Conservation (phyloP, 2,113 vertebrate species). For the Sinocyclocheilus rhinocerous region DNA sequence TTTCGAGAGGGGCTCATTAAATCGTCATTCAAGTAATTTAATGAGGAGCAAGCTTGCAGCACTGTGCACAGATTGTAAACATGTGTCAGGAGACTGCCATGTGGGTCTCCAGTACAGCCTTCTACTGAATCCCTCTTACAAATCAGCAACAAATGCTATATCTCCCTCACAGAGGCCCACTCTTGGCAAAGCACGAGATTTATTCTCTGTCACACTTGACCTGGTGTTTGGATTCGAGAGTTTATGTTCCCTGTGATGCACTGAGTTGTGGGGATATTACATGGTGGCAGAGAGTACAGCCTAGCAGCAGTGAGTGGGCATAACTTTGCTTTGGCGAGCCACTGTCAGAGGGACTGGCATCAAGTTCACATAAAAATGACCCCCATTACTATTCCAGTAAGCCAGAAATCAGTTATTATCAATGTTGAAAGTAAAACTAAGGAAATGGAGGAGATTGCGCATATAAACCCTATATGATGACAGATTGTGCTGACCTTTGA, state of each 20-base stretch:
- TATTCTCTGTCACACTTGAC: slow-evolving; percentile 24
- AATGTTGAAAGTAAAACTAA: slow-evolving; percentile 23
- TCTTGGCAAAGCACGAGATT: slow-evolving; percentile 1
- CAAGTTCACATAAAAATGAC: slow-evolving; percentile 25
- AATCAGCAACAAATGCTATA: slow-evolving; percentile 65
- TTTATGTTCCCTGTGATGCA: slow-evolving; percentile 46
- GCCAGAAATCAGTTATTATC: slow-evolving; percentile 21
- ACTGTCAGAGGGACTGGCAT: slow-evolving; percentile 39
- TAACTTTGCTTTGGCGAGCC: background rate
- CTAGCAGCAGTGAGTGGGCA: slow-evolving; percentile 18
- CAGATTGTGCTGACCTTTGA: slow-evolving; percentile 47
- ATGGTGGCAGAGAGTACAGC: slow-evolving; percentile 20
- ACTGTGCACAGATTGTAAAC: slow-evolving; percentile 75
- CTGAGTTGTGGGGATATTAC: slow-evolving; percentile 26
- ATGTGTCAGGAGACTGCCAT: slow-evolving; percentile 67
- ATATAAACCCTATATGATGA: slow-evolving; percentile 40
- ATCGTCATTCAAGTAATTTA: slow-evolving; percentile 71
- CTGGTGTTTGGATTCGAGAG: slow-evolving; percentile 20
- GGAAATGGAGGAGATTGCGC: slow-evolving; percentile 21
- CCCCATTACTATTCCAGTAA: background rate
- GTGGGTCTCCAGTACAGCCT: slow-evolving; percentile 52
- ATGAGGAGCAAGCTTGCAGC: slow-evolving; percentile 71
- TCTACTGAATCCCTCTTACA: slow-evolving; percentile 54
- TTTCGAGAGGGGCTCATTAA: slow-evolving; percentile 64
- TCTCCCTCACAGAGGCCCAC: background rate